Base-by-base conservation (phyloP, 2,113 vertebrate species). In the Spea multiplicata region DNA sequence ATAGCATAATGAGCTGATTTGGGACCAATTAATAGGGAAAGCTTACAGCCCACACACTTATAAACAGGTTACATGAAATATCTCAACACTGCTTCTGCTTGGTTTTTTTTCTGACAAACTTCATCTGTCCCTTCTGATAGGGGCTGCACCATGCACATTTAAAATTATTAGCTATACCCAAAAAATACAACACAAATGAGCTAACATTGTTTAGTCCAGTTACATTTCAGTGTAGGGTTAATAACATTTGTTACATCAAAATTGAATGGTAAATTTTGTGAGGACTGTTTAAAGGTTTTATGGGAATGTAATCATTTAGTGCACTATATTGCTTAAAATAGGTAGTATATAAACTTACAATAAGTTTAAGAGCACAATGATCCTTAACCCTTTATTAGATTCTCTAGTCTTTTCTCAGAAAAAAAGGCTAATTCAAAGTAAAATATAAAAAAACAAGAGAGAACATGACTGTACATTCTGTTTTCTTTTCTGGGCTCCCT, bases 11-110 rank as follows among this genome's bases (percentile, higher is more conserved):
- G 76, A 79, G 30, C 61, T 79, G 76, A 73, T 79, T 61, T 14
- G 76, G 69, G 76, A 79, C 69, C 76, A 79, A 79, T 79, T 78
- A 78, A 78, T 65, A 6, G 73, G 47, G 49, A 78, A 78, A 66
- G 44, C 49, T 53, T 47, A 66, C 59, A 72, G 49, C 61, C 69
- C 17, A 78, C 76, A 72, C 55, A 72, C 55, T 78, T 72, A 72
- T 66, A 66, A 72, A 66, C 59, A 71, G 68, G 48, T 53, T 55
- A 47, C 47, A 78, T 78, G 57, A 48, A 0, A 5, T 71, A 65
- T 48, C 49, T 55, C 53, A 46, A 55, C 46, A 10, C 13, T 65
- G 8, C 17, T 45, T 65, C n/a, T 72, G 59, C 46, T 10, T 45
- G 30, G n/a, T n/a, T n/a, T n/a, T n/a, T 46, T 12, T 8, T 45